Evolutionary conservation across 64 coral and sea anemone genomes (phyloP), one percentile per base, ranked within the genome.

Genomic region (Stylophora pistillata): DNA sequence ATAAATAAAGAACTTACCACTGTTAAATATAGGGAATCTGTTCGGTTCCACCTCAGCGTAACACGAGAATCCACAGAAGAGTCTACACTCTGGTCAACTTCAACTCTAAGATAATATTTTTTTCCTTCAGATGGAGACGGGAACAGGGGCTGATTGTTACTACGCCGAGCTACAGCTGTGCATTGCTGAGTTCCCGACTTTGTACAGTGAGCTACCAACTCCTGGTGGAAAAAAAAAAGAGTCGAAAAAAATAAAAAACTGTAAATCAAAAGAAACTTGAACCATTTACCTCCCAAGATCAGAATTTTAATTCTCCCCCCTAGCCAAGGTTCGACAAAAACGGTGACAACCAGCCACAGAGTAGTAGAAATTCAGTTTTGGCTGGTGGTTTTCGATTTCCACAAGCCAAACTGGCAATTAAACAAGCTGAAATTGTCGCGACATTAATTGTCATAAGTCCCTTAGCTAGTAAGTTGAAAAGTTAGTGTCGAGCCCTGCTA

Each of bases 41-140:
- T 81, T 83, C 33, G 0, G 74, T 89, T 89, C 91, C 91, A 89
- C 6, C 20, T 4, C 27, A 93, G 47, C 58, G 20, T 53, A 16
- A 84, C 25, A 13, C 0, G 4, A 28, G 58, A 26, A 84, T 53
- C 41, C 5, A 0, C 0, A 7, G 3, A 14, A 3, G 2, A 1
- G 0, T 25, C 18, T 72, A 5, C 29, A 4, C 1, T 1, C 13
- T 65, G 23, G 26, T 20, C 17, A 23, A n/a, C 53, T 72, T 72
- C 31, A 17, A 32, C 59, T 27, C 56, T 83, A 16, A 84, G 63
- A 56, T 82, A 90, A 56, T 96, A 96, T 14, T 34, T 79, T 72
- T 90, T 89, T 79, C 86, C 63, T 54, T 76, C 55, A 13, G 71
- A 58, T 76, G 91, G 91, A 27, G 56, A 92, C 63, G 95, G 95